Percentiles rank a stretch among this genome's conserved stretches.
These are phyloP conservation scores for Amyelois transitella DNA, from an alignment of 1,140 invertebrate species.

Conservation along the genomic window DNA sequence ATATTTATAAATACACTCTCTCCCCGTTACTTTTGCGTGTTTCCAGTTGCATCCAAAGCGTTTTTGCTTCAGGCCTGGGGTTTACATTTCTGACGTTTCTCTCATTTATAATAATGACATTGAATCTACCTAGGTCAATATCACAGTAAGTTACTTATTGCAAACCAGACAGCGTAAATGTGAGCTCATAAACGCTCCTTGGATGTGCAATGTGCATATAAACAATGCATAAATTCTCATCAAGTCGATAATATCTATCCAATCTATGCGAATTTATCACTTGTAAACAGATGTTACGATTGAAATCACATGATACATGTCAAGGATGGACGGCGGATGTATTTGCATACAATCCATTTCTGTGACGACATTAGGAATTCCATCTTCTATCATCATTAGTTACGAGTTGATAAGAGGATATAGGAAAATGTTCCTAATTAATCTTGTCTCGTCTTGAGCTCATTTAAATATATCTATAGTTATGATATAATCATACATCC, in stretches of 20 bases:
- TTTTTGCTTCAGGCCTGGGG: too few species aligned
- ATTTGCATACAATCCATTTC: slow-evolving; percentile 54
- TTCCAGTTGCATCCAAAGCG: too few species aligned
- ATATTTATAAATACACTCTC: too few species aligned
- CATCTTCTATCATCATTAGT: slow-evolving; percentile 6
- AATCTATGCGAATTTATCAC: neutral
- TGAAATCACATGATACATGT: slow-evolving; percentile 27
- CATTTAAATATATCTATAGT: neutral
- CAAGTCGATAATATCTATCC: neutral
- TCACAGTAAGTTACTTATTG: too few species aligned
- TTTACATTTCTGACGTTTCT: too few species aligned
- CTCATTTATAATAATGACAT: too few species aligned
- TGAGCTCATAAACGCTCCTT: too few species aligned
- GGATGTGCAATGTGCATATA: neutral
- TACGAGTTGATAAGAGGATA: neutral
- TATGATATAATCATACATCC: too few species aligned
- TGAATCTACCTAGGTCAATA: too few species aligned
- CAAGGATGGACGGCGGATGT: slow-evolving; percentile 27
- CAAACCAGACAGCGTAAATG: too few species aligned
- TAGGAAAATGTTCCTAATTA: neutral
- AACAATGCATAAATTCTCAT: neutral
- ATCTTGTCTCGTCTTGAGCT: neutral
- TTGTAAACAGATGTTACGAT: slow-evolving; percentile 8
- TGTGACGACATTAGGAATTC: slow-evolving; percentile 33
- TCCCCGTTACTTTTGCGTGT: too few species aligned